phyloP scores from a whole-genome alignment of 2,113 vertebrate species.

The Brachyhypopomus gauderio region DNA sequence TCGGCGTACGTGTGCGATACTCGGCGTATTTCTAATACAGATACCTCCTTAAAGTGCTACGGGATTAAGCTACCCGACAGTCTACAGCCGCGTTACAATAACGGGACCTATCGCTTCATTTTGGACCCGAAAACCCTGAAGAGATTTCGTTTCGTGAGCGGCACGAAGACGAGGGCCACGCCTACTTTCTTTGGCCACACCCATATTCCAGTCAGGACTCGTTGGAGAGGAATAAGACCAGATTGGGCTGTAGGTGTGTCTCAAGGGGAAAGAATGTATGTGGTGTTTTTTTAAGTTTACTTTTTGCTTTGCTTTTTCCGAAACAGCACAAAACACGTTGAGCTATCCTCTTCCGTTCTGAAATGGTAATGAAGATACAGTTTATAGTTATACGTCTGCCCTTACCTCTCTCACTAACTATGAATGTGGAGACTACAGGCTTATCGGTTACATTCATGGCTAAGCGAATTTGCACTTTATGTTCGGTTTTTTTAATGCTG shows the following conservation, averaged over 20 bases:
- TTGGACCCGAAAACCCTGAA: neutral
- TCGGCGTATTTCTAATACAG: neutral
- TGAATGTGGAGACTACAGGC: too few relatives aligned
- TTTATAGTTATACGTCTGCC: too few relatives aligned
- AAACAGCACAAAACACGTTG: too few relatives aligned
- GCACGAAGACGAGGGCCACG: slow-evolving; percentile 5
- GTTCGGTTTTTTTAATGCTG: too few relatives aligned
- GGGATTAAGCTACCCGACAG: neutral
- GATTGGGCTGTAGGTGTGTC: slow-evolving; percentile 12
- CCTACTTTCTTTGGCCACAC: slow-evolving; percentile 59
- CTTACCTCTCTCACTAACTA: too few relatives aligned
- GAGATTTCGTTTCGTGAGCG: slow-evolving; percentile 13
- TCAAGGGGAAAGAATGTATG: neutral
- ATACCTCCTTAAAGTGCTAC: too few relatives aligned
- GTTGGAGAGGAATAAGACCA: slow-evolving; percentile 23
- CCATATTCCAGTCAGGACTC: slow-evolving; percentile 52
- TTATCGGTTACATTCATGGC: too few relatives aligned
- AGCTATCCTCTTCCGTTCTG: too few relatives aligned
- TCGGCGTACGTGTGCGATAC: neutral
- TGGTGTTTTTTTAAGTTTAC: neutral
- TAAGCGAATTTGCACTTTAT: too few relatives aligned
- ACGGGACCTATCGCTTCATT: neutral
- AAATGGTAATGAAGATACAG: too few relatives aligned
- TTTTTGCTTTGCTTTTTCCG: neutral
- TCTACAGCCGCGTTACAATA: neutral